Evolutionary conservation across 2,113 vertebrate genomes (phyloP).

Genomic region (Myotis yumanensis): DNA sequence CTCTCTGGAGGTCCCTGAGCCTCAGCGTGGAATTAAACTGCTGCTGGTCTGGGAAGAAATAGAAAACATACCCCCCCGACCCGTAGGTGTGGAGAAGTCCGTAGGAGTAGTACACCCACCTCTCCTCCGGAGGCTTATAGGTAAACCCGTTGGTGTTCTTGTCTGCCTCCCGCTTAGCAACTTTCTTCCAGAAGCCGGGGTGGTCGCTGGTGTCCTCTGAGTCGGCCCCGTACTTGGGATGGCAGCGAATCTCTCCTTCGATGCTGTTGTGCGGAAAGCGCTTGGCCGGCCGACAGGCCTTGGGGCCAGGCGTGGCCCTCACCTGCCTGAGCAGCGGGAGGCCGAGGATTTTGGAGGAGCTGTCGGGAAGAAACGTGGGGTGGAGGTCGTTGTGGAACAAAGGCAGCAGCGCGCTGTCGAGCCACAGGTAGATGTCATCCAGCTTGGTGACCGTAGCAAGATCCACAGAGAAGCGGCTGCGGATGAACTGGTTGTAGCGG

Average conservation of each 20-base stretch:
- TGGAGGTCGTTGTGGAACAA: conserved; percentile 75
- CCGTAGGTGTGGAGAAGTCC: conserved; percentile 74
- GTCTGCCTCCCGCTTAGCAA: not conserved
- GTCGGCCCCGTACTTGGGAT: conserved; percentile 60
- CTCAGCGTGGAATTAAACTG: conserved; percentile 68
- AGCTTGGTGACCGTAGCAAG: conserved; percentile 50
- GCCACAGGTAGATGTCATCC: conserved; percentile 74
- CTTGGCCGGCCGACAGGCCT: conserved; percentile 56
- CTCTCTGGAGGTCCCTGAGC: conserved; percentile 67
- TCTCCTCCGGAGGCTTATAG: conserved; percentile 55
- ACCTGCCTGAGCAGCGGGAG: conserved; percentile 83
- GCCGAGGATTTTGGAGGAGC: conserved; percentile 80
- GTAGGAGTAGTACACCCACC: conserved; percentile 68
- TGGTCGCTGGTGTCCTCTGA: conserved; percentile 70
- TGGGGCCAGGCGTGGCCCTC: conserved; percentile 50
- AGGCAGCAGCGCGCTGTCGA: conserved; percentile 59
- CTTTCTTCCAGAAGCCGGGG: conserved; percentile 63
- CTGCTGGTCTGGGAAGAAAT: conserved; percentile 77
- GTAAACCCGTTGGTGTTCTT: conserved; percentile 62
- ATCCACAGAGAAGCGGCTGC: conserved; percentile 54
- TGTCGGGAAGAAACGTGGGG: conserved; percentile 65
- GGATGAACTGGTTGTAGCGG: conserved; percentile 71
- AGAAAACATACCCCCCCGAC: conserved; percentile 77
- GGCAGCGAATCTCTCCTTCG: conserved; percentile 74
- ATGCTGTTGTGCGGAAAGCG: conserved; percentile 5